Evolutionary conservation across 1,140 invertebrate species (phyloP).

Genomic region (Myzus persicae): DNA sequence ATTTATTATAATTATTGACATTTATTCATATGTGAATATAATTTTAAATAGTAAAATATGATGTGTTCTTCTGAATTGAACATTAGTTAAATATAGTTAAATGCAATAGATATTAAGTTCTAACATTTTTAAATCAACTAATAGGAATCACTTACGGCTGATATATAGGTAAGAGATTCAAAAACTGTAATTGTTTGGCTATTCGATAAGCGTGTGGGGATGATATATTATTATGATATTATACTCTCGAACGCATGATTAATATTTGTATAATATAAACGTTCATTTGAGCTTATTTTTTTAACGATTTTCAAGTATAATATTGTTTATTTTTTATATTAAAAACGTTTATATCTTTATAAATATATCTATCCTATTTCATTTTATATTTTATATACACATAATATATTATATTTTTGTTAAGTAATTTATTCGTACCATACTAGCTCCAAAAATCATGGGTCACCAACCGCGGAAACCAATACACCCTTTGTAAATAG

Average conservation of each 20-base stretch:
- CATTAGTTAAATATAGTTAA: neutral
- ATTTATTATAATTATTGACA: neutral
- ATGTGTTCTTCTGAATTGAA: neutral
- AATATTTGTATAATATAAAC: constrained; percentile 5
- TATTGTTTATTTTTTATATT: neutral
- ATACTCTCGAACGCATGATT: neutral
- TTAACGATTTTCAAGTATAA: neutral
- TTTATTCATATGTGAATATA: neutral
- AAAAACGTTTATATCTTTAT: neutral
- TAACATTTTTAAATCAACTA: neutral
- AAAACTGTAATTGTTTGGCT: neutral
- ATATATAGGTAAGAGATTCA: neutral
- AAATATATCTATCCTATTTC: neutral
- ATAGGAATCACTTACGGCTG: neutral
- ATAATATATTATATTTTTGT: neutral
- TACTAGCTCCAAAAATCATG: neutral
- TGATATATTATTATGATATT: neutral
- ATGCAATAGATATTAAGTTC: neutral
- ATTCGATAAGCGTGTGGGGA: neutral
- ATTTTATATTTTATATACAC: neutral
- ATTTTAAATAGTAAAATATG: neutral
- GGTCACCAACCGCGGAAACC: neutral
- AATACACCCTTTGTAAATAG: neutral
- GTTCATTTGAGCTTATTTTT: neutral
- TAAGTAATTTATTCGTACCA: neutral